A percentile compares a stretch with the other conserved stretches of the same genome.
Evolutionary conservation across 2,888 invertebrate genomes (phyloP).

Genomic region (Mesorhabditis sp.): DNA sequence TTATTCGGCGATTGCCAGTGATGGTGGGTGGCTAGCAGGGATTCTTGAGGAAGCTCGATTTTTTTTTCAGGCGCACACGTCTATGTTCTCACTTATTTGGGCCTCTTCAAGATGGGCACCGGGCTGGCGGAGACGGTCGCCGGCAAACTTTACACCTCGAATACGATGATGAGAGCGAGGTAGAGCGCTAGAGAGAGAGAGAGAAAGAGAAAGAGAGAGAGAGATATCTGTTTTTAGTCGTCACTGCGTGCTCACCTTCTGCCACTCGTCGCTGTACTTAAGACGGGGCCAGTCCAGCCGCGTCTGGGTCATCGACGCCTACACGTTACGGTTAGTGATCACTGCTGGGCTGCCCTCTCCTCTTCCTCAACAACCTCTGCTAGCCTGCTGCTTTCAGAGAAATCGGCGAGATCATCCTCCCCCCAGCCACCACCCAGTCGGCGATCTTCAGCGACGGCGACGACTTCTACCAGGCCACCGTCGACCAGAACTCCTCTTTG

Average conservation of each 20-base stretch:
- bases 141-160: conserved; percentile 81
- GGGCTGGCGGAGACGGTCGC: conserved; percentile 87
- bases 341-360: too few species aligned
- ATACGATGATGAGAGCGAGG: conserved; percentile 68
- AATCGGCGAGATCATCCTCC: conserved; percentile 45
- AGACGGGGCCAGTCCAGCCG: conserved; percentile 50
- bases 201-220: neutral
- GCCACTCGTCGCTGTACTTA: conserved; percentile 52
- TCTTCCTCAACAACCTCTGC: conserved; percentile 9
- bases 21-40: conserved; percentile 18
- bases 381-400: conserved; percentile 19
- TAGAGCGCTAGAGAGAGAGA: conserved; percentile 8
- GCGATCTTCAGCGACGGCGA: conserved; percentile 30
- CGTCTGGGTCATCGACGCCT: conserved; percentile 53
- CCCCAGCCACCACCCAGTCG: conserved; percentile 24
- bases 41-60: conserved; percentile 1
- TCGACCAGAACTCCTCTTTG: conserved; percentile 47
- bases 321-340: conserved; percentile 29
- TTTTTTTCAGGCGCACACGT: conserved; percentile 72
- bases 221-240: conserved; percentile 24
- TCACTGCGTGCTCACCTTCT: conserved; percentile 47
- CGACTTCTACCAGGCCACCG: conserved; percentile 40
- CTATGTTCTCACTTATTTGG: conserved; percentile 76
- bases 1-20: conserved; percentile 67
- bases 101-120: conserved; percentile 86